phyloP scores from a whole-genome alignment of 2,888 invertebrate genomes.

The Dastarcus helophoroides region DNA sequence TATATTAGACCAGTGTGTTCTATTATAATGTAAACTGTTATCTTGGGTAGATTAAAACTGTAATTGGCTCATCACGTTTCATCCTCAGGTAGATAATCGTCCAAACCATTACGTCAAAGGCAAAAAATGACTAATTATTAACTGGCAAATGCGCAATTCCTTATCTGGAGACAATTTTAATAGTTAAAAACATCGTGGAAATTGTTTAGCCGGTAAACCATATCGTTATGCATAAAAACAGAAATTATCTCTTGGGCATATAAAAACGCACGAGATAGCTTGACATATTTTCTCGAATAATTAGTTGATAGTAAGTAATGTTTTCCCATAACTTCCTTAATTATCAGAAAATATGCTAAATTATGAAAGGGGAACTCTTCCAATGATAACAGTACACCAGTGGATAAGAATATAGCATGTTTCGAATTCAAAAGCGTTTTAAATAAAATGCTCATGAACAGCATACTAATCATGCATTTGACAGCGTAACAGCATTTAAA shows the following conservation, averaged over 20 bases:
- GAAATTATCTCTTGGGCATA: not conserved
- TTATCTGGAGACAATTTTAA: too few species aligned
- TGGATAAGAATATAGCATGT: slow-evolving; percentile 20
- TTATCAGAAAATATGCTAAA: slow-evolving; percentile 27
- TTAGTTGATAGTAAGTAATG: slow-evolving; percentile 22
- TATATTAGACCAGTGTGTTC: too few species aligned
- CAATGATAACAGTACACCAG: slow-evolving; percentile 14
- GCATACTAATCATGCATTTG: too few species aligned
- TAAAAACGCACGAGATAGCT: slow-evolving; percentile 23
- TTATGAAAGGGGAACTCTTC: slow-evolving; percentile 25
- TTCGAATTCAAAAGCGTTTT: slow-evolving; percentile 16
- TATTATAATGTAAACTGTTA: too few species aligned
- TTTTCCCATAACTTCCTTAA: slow-evolving; percentile 25
- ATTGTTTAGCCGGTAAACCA: not conserved
- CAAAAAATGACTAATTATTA: too few species aligned
- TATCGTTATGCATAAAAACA: slow-evolving; percentile 1
- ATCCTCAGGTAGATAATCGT: too few species aligned
- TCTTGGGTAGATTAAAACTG: too few species aligned
- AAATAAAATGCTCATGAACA: not conserved
- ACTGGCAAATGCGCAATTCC: too few species aligned
- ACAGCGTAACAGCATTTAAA: too few species aligned
- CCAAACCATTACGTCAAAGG: too few species aligned
- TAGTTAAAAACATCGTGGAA: too few species aligned
- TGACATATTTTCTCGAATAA: slow-evolving; percentile 27
- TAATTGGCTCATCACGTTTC: too few species aligned